These are phyloP conservation scores for Phainopepla nitens DNA, from an alignment of 2,113 vertebrate species.

Conservation along the genomic window DNA sequence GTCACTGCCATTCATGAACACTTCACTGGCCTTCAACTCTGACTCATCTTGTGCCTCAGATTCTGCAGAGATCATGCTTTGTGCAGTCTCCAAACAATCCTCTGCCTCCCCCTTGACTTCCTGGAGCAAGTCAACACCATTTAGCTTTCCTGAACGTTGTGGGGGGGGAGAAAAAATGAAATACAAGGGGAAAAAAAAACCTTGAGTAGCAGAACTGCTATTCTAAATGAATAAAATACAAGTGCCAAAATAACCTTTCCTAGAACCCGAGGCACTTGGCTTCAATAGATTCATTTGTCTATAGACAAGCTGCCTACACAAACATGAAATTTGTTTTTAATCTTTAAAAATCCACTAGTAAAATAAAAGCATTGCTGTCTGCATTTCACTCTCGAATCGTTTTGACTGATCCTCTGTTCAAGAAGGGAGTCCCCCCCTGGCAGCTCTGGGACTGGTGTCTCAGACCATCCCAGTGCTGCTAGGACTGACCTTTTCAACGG, in stretches of 20 bases:
- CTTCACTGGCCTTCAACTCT: neutral
- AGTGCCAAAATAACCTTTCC: neutral
- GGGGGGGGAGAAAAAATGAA: neutral
- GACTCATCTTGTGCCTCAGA: neutral
- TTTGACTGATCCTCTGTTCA: neutral
- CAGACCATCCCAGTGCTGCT: neutral
- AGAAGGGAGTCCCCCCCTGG: neutral
- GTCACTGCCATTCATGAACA: constrained; percentile 71
- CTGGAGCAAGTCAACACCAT: neutral
- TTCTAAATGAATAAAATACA: neutral
- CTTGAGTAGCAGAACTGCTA: neutral
- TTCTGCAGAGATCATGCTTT: neutral
- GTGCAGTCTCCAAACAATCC: neutral
- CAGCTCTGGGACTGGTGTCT: neutral
- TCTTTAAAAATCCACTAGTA: neutral
- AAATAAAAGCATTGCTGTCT: neutral
- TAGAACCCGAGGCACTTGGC: neutral
- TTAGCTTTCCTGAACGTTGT: constrained; percentile 8
- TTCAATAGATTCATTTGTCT: neutral
- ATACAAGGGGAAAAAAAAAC: neutral
- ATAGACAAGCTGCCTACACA: neutral
- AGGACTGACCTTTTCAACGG: neutral
- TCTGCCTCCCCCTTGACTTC: neutral
- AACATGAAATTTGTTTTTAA: neutral
- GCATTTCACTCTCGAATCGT: neutral